Conservation (phyloP, 2,888 invertebrate genomes). For the Aphidius colemani region DNA sequence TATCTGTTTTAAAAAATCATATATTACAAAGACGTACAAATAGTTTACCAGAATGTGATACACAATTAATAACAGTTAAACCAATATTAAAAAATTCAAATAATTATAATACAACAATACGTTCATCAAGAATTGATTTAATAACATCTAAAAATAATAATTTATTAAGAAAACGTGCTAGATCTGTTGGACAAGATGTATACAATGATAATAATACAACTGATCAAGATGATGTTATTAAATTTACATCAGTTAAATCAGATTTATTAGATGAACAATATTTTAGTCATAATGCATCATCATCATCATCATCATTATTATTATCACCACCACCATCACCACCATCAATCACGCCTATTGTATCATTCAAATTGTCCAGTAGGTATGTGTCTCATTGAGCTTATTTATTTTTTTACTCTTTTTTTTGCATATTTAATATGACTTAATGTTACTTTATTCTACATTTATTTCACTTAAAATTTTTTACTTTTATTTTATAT, state of each 20-base stretch:
- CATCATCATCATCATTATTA: constrained; percentile 10
- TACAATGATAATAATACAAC: constrained; percentile 5
- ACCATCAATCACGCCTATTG: constrained; percentile 33
- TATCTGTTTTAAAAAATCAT: constrained; percentile 65
- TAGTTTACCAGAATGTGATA: constrained; percentile 62
- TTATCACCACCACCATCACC: too few species aligned
- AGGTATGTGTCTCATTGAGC: constrained; percentile 33
- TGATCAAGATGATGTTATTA: constrained; percentile 26
- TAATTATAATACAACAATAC: constrained; percentile 60
- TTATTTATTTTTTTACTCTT: constrained; percentile 1
- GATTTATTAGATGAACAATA: too few species aligned
- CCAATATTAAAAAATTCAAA: constrained; percentile 70
- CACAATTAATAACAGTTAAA: constrained; percentile 56
- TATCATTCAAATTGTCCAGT: constrained; percentile 38
- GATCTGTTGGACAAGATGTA: constrained; percentile 50
- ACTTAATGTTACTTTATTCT: too few species aligned
- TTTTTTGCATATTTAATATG: not conserved
- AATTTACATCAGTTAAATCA: constrained; percentile 17
- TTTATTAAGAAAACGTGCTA: constrained; percentile 47
- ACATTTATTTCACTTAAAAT: too few species aligned
- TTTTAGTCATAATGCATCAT: constrained; percentile 25
- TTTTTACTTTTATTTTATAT: too few species aligned
- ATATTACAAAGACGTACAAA: constrained; percentile 65
- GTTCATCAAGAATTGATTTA: constrained; percentile 42
- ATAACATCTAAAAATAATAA: constrained; percentile 28